Evolutionary conservation across 2,888 invertebrate species (phyloP).

Genomic region (Invenusta paracnida): DNA sequence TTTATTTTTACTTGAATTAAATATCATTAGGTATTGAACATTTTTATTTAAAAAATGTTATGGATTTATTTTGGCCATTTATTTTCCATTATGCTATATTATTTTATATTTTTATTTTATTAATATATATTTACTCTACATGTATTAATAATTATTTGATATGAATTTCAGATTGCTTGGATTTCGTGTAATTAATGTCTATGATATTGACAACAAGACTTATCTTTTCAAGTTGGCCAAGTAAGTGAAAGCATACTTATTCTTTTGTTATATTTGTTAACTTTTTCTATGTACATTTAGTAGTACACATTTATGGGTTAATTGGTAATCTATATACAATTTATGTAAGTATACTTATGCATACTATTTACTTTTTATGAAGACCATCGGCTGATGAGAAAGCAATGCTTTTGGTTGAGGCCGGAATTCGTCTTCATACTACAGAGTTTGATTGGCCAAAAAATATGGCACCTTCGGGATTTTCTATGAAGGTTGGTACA

Average conservation of each 20-base stretch:
- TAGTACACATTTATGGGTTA: too few species aligned
- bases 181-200: constrained; percentile 89
- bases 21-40: too few species aligned
- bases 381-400: constrained; percentile 64
- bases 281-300: not conserved
- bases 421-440: constrained; percentile 84
- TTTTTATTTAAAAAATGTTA: too few species aligned
- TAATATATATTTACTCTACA: too few species aligned
- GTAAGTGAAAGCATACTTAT: constrained; percentile 53
- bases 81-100: too few species aligned
- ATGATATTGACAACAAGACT: constrained; percentile 91
- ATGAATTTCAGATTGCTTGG: constrained; percentile 67
- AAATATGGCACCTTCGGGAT: constrained; percentile 85
- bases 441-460: constrained; percentile 98
- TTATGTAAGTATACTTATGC: too few species aligned
- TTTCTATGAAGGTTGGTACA: constrained; percentile 82
- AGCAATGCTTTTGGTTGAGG: constrained; percentile 80
- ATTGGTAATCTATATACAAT: not conserved
- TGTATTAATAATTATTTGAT: not conserved
- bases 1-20: too few species aligned
- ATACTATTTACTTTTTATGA: not conserved
- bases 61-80: too few species aligned
- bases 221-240: constrained; percentile 74
- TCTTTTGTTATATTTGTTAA: not conserved
- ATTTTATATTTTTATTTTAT: too few species aligned